Percentiles rank a stretch among this genome's conserved stretches.
phyloP scores from a whole-genome alignment of 2,888 invertebrate genomes.

The Physocephala rufipes region DNA sequence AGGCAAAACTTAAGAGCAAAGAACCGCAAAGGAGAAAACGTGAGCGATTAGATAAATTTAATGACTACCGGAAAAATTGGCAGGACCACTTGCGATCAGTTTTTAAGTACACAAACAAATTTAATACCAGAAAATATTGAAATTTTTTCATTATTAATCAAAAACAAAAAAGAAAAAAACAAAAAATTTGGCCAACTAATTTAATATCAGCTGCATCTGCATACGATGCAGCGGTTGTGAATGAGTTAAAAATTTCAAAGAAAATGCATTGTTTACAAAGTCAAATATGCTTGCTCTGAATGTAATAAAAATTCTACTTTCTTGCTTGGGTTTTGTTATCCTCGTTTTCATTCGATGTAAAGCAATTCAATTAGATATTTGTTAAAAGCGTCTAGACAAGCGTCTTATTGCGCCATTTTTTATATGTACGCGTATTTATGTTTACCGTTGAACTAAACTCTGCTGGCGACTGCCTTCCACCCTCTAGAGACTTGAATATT shows the following conservation, averaged over 20 bases:
- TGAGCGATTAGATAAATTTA: neutral
- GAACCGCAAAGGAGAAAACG: too few species aligned
- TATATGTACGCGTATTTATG: neutral
- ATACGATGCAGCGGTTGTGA: neutral
- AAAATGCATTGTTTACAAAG: too few species aligned
- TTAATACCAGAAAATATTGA: too few species aligned
- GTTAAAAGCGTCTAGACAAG: neutral
- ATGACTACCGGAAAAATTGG: neutral
- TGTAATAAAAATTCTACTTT: neutral
- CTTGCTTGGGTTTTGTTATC: neutral
- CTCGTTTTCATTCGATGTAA: neutral
- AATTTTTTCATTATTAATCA: too few species aligned
- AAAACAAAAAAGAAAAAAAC: too few species aligned
- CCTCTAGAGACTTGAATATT: neutral
- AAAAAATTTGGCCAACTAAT: too few species aligned
- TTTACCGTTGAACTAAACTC: neutral
- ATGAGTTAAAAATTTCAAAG: too few species aligned
- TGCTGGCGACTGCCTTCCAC: neutral
- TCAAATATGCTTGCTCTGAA: neutral
- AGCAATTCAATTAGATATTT: neutral
- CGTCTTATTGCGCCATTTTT: slow-evolving; percentile 13
- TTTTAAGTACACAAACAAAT: too few species aligned
- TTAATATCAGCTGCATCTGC: neutral
- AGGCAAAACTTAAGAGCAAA: neutral
- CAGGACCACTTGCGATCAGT: too few species aligned